Conservation (phyloP, 2,113 vertebrate genomes). For the Brachirus orientalis region DNA sequence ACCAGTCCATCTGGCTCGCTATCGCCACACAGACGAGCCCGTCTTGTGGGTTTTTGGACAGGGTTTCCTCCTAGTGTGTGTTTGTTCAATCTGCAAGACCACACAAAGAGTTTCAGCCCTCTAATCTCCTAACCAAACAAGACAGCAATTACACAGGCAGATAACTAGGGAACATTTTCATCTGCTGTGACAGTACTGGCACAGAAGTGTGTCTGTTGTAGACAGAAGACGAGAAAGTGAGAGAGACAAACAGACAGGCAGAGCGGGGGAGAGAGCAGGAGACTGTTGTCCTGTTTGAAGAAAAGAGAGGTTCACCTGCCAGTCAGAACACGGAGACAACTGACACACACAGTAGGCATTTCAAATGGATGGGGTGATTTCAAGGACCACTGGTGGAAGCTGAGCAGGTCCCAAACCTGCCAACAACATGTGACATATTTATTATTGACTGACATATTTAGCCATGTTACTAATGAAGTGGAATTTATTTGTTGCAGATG, state of each 20-base stretch:
- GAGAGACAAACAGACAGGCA: conserved; percentile 16
- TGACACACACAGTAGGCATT: conserved; percentile 57
- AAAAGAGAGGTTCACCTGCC: conserved; percentile 73
- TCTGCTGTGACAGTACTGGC: conserved; percentile 77
- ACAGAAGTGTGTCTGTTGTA: conserved; percentile 70
- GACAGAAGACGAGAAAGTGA: conserved; percentile 55
- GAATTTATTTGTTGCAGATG: conserved; percentile 44
- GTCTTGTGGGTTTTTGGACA: conserved; percentile 72
- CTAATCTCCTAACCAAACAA: conserved; percentile 87
- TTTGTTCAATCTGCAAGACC: conserved; percentile 85
- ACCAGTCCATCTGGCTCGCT: conserved; percentile 70
- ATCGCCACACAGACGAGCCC: conserved; percentile 61
- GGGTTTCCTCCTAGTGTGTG: conserved; percentile 68
- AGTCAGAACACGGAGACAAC: conserved; percentile 54
- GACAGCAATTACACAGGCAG: conserved; percentile 85
- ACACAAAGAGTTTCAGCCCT: conserved; percentile 84
- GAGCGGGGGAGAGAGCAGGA: conserved; percentile 28
- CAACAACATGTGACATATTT: conserved; percentile 43
- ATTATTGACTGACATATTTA: conserved; percentile 64
- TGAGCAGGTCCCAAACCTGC: conserved; percentile 51
- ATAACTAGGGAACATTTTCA: conserved; percentile 84
- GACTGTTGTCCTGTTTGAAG: conserved; percentile 66
- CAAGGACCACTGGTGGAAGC: conserved; percentile 30
- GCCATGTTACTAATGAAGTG: conserved; percentile 16
- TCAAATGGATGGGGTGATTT: conserved; percentile 65